A percentile compares a stretch with the other conserved stretches of the same genome.
Conservation (phyloP, 1,140 invertebrate species). For the Orius insidiosus region DNA sequence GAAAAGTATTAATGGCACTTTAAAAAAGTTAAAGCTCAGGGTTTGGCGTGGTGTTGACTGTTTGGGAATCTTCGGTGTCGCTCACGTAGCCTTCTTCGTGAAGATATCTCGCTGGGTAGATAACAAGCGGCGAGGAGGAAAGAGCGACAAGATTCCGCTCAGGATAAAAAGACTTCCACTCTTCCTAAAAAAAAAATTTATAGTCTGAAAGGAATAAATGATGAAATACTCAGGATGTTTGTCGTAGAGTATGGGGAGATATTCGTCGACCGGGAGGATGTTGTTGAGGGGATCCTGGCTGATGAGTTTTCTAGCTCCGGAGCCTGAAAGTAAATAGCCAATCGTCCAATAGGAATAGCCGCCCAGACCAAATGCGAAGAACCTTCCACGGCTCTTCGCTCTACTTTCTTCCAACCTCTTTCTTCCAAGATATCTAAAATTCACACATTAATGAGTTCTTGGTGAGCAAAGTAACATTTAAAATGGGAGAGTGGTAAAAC, state of each 20-base stretch:
- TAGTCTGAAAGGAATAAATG: background rate
- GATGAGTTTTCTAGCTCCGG: slow-evolving; percentile 60
- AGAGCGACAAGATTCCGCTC: slow-evolving; percentile 60
- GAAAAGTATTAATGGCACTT: no score
- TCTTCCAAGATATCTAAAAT: slow-evolving; percentile 68
- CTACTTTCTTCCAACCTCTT: slow-evolving; percentile 57
- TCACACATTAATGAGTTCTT: no score
- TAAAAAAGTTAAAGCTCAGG: no score
- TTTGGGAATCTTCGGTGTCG: slow-evolving; percentile 88
- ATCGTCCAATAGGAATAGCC: slow-evolving; percentile 96
- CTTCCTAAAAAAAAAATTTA: slow-evolving; percentile 32
- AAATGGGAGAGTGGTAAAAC: no score
- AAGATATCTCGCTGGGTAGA: slow-evolving; percentile 88
- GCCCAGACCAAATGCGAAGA: slow-evolving; percentile 58
- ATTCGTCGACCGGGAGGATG: slow-evolving; percentile 93
- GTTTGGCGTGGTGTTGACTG: no score
- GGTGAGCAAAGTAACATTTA: no score
- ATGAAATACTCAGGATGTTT: slow-evolving; percentile 57
- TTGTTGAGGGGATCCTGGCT: slow-evolving; percentile 63
- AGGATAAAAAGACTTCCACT: slow-evolving; percentile 56
- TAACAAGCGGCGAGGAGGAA: slow-evolving; percentile 67
- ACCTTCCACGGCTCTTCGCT: slow-evolving; percentile 45
- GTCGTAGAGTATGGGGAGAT: slow-evolving; percentile 87
- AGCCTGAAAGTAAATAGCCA: slow-evolving; percentile 56
- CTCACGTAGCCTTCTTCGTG: slow-evolving; percentile 85